Evolutionary conservation across 2,888 invertebrate species (phyloP).

Genomic region (Mellilla xanthometata): DNA sequence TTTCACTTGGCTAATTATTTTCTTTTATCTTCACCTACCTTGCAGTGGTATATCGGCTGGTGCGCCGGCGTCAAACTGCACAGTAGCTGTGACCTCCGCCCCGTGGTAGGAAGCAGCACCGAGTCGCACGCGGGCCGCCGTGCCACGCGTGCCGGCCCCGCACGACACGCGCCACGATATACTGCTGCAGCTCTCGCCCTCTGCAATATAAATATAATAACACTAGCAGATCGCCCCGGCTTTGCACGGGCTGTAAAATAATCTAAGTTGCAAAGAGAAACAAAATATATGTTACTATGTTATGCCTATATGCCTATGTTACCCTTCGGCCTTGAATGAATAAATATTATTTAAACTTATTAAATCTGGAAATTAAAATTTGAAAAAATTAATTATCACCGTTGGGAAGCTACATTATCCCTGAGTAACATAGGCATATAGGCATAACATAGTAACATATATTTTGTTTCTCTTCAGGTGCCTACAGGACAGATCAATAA

Average conservation of each 20-base stretch:
- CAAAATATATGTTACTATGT: background rate
- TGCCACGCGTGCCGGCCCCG: background rate
- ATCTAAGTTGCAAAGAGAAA: background rate
- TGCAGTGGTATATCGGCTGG: background rate
- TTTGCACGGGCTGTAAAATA: background rate
- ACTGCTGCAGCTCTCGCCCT: conserved; percentile 16
- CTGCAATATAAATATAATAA: conserved; percentile 10
- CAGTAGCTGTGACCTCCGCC: background rate
- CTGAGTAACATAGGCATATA: too few relatives aligned
- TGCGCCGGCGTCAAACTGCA: conserved; percentile 11
- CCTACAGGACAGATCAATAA: too few relatives aligned
- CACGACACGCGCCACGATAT: conserved; percentile 14
- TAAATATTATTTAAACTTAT: too few relatives aligned
- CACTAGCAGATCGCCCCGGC: background rate
- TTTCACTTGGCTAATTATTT: background rate
- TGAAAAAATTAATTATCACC: too few relatives aligned
- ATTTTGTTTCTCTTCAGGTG: too few relatives aligned
- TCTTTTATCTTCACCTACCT: background rate
- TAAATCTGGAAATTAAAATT: too few relatives aligned
- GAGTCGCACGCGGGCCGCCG: conserved; percentile 3
- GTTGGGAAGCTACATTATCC: too few relatives aligned
- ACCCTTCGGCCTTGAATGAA: too few relatives aligned
- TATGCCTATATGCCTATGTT: too few relatives aligned
- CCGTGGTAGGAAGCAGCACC: conserved; percentile 14
- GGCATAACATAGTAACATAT: too few relatives aligned